Conservation (phyloP, 2,797 vertebrate species). For the Megalops cyprinoides region DNA sequence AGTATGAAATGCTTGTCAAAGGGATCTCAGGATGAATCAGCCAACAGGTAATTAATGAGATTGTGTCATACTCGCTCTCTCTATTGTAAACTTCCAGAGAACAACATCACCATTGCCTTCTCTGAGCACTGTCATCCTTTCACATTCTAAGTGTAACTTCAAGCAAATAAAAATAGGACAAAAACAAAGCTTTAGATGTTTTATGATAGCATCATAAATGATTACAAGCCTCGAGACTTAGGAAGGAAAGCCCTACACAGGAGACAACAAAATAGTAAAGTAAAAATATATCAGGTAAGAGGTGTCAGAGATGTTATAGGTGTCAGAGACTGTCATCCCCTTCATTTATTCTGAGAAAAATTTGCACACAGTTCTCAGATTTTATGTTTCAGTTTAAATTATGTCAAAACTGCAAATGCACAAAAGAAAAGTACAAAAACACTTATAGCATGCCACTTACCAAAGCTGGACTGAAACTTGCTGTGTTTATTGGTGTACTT, state of each 20-base stretch:
- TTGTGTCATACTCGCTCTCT: not conserved
- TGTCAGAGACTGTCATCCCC: too few species aligned
- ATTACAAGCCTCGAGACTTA: not conserved
- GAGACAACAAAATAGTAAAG: not conserved
- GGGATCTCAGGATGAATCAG: constrained; percentile 8
- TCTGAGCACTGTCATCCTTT: not conserved
- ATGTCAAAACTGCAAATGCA: too few species aligned
- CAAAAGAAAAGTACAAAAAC: not conserved
- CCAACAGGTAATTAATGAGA: not conserved
- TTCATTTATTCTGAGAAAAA: too few species aligned
- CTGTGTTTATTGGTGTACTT: not conserved
- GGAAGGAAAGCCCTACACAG: not conserved
- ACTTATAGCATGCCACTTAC: not conserved
- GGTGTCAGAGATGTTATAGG: too few species aligned
- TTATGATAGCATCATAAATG: not conserved
- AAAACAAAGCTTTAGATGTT: not conserved
- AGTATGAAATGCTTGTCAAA: constrained; percentile 24
- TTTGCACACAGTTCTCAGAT: too few species aligned
- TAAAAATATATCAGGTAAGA: not conserved
- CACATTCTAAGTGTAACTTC: not conserved
- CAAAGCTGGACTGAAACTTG: not conserved
- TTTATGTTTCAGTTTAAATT: too few species aligned
- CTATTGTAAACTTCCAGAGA: not conserved
- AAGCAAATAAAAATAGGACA: not conserved
- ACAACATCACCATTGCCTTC: not conserved